Conservation (phyloP, 2,113 vertebrate species). For the Rynchops niger region DNA sequence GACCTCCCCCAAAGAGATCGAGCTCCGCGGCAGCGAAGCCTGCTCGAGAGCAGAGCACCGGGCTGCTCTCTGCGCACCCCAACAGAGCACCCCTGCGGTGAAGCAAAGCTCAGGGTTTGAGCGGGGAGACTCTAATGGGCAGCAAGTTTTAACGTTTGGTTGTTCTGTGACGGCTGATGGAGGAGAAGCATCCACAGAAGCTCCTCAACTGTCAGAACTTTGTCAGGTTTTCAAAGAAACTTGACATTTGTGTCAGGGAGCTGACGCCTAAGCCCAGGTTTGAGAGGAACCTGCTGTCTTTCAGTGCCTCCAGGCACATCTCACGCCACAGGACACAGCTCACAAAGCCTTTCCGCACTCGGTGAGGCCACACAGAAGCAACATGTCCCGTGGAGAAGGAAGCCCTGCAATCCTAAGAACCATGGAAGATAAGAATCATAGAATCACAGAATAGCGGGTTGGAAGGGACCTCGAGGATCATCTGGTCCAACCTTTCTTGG, state of each 20-base stretch:
- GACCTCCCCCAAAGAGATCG: not conserved
- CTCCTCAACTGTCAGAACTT: not conserved
- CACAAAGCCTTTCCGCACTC: not conserved
- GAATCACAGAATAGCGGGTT: not conserved
- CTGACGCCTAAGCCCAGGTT: not conserved
- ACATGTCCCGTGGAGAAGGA: not conserved
- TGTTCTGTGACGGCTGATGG: not conserved
- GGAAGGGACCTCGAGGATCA: not conserved
- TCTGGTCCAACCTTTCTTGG: not conserved
- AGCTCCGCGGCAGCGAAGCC: not conserved
- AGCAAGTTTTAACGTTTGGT: not conserved
- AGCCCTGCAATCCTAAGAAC: not conserved
- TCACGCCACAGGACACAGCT: fast-evolving
- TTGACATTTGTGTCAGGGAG: not conserved
- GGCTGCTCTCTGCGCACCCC: not conserved
- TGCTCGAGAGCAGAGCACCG: fast-evolving
- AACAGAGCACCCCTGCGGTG: not conserved
- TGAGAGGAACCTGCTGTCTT: not conserved
- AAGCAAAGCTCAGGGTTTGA: not conserved
- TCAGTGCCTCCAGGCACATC: not conserved
- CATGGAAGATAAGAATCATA: not conserved
- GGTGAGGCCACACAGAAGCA: not conserved
- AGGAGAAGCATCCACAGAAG: not conserved
- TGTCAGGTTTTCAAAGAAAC: not conserved
- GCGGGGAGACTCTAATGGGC: not conserved